phyloP scores from a whole-genome alignment of 30 jellyfish, hydroid and myxozoan species.

The Aurelia sp. region DNA sequence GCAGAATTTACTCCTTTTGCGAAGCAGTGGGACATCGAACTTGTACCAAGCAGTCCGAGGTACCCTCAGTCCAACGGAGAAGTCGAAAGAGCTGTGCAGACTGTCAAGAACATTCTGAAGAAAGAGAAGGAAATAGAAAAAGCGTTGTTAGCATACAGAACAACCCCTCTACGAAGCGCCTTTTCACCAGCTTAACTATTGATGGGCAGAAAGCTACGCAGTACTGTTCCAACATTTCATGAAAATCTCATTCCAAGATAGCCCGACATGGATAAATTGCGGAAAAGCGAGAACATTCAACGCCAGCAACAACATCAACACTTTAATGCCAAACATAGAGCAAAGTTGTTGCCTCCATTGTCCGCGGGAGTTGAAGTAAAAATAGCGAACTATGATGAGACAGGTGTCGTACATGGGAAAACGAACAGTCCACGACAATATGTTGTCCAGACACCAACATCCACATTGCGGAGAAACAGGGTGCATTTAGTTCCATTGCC shows the following conservation, averaged over 20 bases:
- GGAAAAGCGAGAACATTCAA: background rate
- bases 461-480: conserved; percentile 12
- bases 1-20: conserved; percentile 25
- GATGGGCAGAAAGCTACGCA: background rate
- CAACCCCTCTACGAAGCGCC: too few relatives aligned
- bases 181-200: too few relatives aligned
- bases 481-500: conserved; percentile 25
- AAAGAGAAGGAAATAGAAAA: conserved; percentile 10
- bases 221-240: too few relatives aligned
- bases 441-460: background rate
- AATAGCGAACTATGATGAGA: conserved; percentile 10
- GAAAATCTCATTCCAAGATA: background rate
- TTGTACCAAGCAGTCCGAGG: conserved; percentile 30
- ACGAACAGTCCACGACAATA: conserved; percentile 12
- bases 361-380: background rate
- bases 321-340: conserved; percentile 5
- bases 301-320: conserved; percentile 16
- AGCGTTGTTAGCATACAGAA: background rate
- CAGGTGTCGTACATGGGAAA: conserved; percentile 1
- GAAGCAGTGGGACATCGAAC: background rate
- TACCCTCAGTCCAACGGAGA: conserved; percentile 13
- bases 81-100: background rate
- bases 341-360: conserved; percentile 18
- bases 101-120: background rate
- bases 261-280: conserved; percentile 19